Conservation (phyloP, 2,888 invertebrate species). For the Philaethria dido region DNA sequence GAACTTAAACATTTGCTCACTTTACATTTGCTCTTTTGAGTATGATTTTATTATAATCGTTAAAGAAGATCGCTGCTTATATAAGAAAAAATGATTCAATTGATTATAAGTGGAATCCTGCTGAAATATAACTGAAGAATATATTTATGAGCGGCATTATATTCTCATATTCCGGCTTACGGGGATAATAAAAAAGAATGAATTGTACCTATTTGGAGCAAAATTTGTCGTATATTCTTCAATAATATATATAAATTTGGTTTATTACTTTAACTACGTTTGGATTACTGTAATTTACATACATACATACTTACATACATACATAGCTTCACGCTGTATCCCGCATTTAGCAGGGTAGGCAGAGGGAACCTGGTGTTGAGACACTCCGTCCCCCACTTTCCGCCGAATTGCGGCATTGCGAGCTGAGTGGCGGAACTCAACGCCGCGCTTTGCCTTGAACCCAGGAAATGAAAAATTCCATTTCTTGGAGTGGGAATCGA, state of each 20-base stretch:
- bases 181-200: conserved; percentile 9
- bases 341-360: no score
- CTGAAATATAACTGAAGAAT: conserved; percentile 7
- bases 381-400: no score
- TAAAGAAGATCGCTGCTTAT: not conserved
- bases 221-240: not conserved
- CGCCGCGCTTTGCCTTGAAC: no score
- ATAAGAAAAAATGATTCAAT: not conserved
- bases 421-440: no score
- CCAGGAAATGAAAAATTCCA: no score
- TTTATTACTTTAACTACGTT: no score
- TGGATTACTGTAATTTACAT: no score
- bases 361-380: no score
- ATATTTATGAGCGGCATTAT: conserved; percentile 1
- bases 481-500: no score
- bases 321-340: no score
- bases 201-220: not conserved
- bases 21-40: not conserved
- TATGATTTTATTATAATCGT: not conserved
- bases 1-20: not conserved
- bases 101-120: not conserved
- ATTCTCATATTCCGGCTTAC: conserved; percentile 7
- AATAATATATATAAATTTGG: not conserved
- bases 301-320: no score
- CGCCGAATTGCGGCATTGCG: no score